phyloP scores from a whole-genome alignment of 2,797 vertebrate species.

The Crocodylus rhombifer region DNA sequence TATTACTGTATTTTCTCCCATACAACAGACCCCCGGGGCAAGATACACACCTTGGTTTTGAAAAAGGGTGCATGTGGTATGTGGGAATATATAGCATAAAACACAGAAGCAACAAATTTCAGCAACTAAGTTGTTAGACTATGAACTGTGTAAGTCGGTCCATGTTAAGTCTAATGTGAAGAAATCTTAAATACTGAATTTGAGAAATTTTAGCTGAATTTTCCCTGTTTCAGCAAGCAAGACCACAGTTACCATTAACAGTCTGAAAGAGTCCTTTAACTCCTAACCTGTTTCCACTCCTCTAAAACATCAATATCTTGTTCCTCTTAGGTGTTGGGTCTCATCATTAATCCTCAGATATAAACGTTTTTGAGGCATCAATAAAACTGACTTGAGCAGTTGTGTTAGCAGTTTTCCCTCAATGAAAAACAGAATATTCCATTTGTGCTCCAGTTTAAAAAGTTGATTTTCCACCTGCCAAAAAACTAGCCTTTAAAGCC shows the following conservation, averaged over 20 bases:
- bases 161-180: not conserved
- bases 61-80: no score
- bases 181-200: not conserved
- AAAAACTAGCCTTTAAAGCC: not conserved
- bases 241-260: not conserved
- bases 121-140: not conserved
- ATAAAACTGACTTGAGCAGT: not conserved
- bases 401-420: not conserved
- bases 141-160: not conserved
- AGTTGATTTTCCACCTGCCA: not conserved
- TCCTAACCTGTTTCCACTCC: not conserved
- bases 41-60: no score
- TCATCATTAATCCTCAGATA: not conserved
- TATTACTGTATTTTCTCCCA: not conserved
- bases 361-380: not conserved
- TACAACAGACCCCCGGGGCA: not conserved
- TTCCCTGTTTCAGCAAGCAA: not conserved
- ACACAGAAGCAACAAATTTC: not conserved
- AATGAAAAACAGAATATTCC: not conserved
- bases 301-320: conserved; percentile 6
- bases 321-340: conserved; percentile 15
- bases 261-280: not conserved
- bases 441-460: not conserved
- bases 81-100: no score
- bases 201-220: not conserved